Evolutionary conservation across 2,888 invertebrate genomes (phyloP).

Genomic region (Dynastes tityus): DNA sequence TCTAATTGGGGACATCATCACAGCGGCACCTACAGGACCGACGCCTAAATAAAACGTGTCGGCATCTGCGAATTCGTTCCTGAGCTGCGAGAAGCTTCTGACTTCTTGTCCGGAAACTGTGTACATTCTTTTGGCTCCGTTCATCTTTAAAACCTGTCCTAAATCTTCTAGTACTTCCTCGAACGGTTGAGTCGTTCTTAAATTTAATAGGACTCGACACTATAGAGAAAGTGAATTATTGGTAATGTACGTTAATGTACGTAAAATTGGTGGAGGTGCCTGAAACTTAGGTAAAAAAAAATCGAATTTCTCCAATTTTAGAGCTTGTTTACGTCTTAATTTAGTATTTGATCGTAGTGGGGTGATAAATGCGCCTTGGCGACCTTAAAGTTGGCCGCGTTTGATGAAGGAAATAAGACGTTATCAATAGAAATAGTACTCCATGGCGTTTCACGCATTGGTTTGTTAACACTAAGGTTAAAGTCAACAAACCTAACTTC

Average conservation of each 20-base stretch:
- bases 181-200: constrained; percentile 93
- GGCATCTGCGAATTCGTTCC: constrained; percentile 93
- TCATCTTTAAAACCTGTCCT: constrained; percentile 94
- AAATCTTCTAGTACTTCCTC: constrained; percentile 95
- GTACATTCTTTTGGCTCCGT: constrained; percentile 91
- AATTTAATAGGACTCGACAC: constrained; percentile 92
- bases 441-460: too few species aligned
- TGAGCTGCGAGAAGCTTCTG: constrained; percentile 92
- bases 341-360: too few species aligned
- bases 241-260: not conserved
- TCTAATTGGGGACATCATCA: constrained; percentile 77
- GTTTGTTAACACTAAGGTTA: too few species aligned
- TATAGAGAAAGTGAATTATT: constrained; percentile 67
- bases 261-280: too few species aligned
- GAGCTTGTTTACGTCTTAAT: too few species aligned
- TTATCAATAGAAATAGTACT: too few species aligned
- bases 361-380: too few species aligned
- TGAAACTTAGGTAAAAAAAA: too few species aligned
- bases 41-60: constrained; percentile 91
- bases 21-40: constrained; percentile 71
- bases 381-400: too few species aligned
- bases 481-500: too few species aligned
- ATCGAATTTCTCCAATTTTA: too few species aligned
- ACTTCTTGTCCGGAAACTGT: constrained; percentile 95
- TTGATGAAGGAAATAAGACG: too few species aligned